These are phyloP conservation scores for Diaprepes abbreviatus DNA, from an alignment of 2,888 invertebrate genomes.

Conservation along the genomic window DNA sequence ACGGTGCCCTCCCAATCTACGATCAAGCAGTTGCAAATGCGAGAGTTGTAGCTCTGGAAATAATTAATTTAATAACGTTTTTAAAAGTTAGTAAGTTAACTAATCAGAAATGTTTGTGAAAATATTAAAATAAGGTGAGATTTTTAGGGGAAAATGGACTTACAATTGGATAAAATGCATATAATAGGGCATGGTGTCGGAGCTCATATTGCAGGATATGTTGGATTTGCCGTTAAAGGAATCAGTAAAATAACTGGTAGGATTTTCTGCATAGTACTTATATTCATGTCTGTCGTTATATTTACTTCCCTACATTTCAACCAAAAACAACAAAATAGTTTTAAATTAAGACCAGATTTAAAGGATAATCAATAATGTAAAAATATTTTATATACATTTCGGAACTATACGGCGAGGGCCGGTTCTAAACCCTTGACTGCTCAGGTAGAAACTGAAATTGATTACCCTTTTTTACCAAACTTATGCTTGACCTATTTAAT, in stretches of 20 bases:
- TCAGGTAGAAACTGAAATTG: too few relatives aligned
- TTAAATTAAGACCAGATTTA: too few relatives aligned
- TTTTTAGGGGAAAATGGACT: constrained; percentile 34
- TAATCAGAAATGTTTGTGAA: neutral
- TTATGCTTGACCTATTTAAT: too few relatives aligned
- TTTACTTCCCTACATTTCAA: too few relatives aligned
- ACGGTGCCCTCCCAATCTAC: constrained; percentile 70
- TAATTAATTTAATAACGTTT: constrained; percentile 65
- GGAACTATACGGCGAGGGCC: too few relatives aligned
- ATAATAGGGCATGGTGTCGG: constrained; percentile 70
- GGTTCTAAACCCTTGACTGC: too few relatives aligned
- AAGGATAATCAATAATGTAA: too few relatives aligned
- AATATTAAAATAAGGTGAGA: neutral
- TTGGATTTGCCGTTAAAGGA: constrained; percentile 63
- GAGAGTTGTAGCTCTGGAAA: constrained; percentile 71
- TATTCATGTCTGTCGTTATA: too few relatives aligned
- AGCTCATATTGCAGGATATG: constrained; percentile 71
- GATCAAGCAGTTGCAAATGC: constrained; percentile 73
- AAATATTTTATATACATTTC: too few relatives aligned
- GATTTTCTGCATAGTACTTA: neutral
- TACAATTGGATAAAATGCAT: constrained; percentile 62
- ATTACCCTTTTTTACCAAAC: too few relatives aligned
- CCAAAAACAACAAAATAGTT: too few relatives aligned
- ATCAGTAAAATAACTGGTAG: constrained; percentile 64
- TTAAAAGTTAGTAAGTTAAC: constrained; percentile 61